These are phyloP conservation scores for Thymelicus sylvestris DNA, from an alignment of 2,888 invertebrate genomes.

Conservation along the genomic window DNA sequence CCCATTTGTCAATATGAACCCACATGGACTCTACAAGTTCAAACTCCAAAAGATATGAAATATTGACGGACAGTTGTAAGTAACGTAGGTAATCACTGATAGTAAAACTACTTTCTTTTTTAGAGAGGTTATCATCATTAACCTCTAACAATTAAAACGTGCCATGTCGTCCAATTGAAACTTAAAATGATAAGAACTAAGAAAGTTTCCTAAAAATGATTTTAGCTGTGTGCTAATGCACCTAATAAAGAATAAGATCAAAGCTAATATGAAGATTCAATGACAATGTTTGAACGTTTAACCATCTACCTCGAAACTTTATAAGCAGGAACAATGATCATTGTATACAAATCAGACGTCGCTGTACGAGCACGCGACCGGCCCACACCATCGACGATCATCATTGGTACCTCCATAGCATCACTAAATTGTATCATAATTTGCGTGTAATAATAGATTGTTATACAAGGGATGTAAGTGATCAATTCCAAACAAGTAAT, in stretches of 20 bases:
- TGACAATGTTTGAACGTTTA: constrained; percentile 58
- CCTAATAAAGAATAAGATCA: constrained; percentile 50
- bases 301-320: constrained; percentile 45
- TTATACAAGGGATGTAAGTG: not conserved
- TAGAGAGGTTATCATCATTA: no score
- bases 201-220: not conserved
- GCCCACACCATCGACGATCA: constrained; percentile 49
- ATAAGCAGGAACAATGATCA: constrained; percentile 70
- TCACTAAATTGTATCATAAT: constrained; percentile 38
- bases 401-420: constrained; percentile 36
- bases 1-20: no score
- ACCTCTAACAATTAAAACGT: not conserved
- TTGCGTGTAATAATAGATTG: constrained; percentile 18
- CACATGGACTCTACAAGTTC: no score
- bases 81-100: no score
- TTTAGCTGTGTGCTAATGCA: not conserved
- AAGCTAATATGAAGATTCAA: constrained; percentile 58
- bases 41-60: no score
- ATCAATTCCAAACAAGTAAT: no score
- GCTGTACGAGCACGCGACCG: constrained; percentile 57
- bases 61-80: no score
- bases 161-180: not conserved
- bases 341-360: constrained; percentile 80
- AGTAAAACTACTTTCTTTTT: no score
- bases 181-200: not conserved